A percentile compares a stretch with the other conserved stretches of the same genome.
Evolutionary conservation across 2,113 vertebrate species (phyloP).

Genomic region (Beaufortia kweichowensis): DNA sequence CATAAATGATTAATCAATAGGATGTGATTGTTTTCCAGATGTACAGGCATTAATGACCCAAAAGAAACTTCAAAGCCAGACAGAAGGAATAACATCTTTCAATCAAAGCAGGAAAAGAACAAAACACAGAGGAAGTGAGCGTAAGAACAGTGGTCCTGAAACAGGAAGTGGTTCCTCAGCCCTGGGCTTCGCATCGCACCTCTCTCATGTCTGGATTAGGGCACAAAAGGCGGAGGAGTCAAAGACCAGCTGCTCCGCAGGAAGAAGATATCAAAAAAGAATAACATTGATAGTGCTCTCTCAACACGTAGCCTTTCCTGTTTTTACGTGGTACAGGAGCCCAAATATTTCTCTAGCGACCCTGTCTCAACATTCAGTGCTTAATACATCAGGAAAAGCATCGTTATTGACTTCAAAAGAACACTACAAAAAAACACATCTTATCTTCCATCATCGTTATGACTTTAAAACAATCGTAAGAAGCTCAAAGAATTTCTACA

Average conservation of each 20-base stretch:
- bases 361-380: constrained; percentile 23
- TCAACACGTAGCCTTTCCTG: constrained; percentile 71
- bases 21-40: background rate
- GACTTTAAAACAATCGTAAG: background rate
- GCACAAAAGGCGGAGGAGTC: constrained; percentile 70
- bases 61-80: constrained; percentile 1
- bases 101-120: constrained; percentile 23
- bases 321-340: constrained; percentile 63
- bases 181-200: constrained; percentile 26
- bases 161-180: constrained; percentile 59
- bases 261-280: constrained; percentile 69
- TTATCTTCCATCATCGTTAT: background rate
- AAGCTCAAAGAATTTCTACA: background rate
- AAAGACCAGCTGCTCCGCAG: constrained; percentile 72
- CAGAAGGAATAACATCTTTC: constrained; percentile 13
- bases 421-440: constrained; percentile 16
- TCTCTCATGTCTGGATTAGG: constrained; percentile 34
- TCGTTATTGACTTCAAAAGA: constrained; percentile 26
- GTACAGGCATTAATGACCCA: background rate
- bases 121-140: constrained; percentile 48
- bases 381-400: background rate
- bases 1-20: background rate
- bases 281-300: constrained; percentile 74
- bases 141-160: constrained; percentile 31
- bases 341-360: constrained; percentile 44